phyloP scores from a whole-genome alignment of 2,797 vertebrate genomes.

The Cygnus olor region DNA sequence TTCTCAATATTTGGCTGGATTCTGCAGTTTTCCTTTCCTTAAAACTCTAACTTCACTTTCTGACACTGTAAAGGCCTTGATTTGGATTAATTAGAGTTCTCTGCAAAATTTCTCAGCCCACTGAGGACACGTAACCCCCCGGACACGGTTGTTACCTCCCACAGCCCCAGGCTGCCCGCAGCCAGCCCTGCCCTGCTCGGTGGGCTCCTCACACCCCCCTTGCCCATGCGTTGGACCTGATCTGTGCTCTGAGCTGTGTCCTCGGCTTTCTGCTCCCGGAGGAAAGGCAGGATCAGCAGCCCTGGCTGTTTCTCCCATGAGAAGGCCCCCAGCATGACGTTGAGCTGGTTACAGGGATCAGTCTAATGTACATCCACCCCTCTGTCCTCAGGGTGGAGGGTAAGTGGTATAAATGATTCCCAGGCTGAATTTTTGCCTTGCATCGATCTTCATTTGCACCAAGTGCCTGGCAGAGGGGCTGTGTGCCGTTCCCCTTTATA shows the following conservation, averaged over 20 bases:
- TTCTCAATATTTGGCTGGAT: accelerated
- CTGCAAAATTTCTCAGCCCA: neutral
- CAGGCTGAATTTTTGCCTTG: neutral
- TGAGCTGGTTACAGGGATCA: neutral
- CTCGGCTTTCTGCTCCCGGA: neutral
- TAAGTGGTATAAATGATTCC: neutral
- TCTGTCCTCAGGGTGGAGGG: neutral
- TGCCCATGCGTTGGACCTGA: accelerated
- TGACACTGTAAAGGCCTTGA: neutral
- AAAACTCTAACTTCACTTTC: neutral
- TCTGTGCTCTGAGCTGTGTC: neutral
- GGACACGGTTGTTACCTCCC: accelerated
- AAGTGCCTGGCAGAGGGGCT: neutral
- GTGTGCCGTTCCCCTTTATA: accelerated
- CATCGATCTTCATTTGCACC: neutral
- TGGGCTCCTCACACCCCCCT: neutral
- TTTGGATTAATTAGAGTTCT: neutral
- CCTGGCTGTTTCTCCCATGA: accelerated
- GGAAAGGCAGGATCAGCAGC: neutral
- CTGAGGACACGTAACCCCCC: accelerated
- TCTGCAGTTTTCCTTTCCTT: neutral
- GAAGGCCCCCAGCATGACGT: neutral
- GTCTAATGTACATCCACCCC: accelerated
- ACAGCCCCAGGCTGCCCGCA: neutral
- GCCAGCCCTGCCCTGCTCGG: neutral